Evolutionary conservation across 2,888 invertebrate genomes (phyloP).

Genomic region (Cabera pusaria): DNA sequence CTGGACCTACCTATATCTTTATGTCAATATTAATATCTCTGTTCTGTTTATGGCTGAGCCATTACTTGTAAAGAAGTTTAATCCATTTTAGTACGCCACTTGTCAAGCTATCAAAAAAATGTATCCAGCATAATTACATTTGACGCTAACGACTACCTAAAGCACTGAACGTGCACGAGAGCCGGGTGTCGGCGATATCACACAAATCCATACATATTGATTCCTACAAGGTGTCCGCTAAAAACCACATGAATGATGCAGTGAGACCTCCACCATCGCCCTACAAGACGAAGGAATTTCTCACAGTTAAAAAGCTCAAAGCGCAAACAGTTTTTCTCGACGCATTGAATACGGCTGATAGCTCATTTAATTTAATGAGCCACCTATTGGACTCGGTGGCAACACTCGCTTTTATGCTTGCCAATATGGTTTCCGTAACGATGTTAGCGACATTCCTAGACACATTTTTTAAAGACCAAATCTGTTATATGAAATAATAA

Average conservation of each 20-base stretch:
- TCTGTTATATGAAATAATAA: conserved; percentile 6
- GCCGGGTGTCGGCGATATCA: conserved; percentile 59
- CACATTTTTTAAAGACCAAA: conserved; percentile 1
- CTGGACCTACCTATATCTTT: no score
- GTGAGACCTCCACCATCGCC: conserved; percentile 68
- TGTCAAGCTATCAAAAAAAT: no score
- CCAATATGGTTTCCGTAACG: conserved; percentile 23
- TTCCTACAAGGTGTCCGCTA: conserved; percentile 73
- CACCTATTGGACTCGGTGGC: conserved; percentile 39
- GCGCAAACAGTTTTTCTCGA: conserved; percentile 62
- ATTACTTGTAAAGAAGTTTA: no score
- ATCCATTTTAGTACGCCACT: no score
- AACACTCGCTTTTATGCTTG: conserved; percentile 21
- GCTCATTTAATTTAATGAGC: conserved; percentile 77
- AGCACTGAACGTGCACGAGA: conserved; percentile 8
- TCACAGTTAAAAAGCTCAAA: conserved; percentile 67
- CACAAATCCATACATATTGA: conserved; percentile 73
- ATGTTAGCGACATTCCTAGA: conserved; percentile 7
- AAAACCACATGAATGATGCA: conserved; percentile 81
- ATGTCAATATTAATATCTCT: no score
- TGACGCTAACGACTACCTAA: conserved; percentile 14
- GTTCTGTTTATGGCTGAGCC: no score
- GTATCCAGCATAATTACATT: not conserved
- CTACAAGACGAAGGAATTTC: conserved; percentile 76
- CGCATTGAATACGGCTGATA: conserved; percentile 67